Base-by-base conservation (phyloP, 2,888 invertebrate species). In the Lasius fuliginosus region DNA sequence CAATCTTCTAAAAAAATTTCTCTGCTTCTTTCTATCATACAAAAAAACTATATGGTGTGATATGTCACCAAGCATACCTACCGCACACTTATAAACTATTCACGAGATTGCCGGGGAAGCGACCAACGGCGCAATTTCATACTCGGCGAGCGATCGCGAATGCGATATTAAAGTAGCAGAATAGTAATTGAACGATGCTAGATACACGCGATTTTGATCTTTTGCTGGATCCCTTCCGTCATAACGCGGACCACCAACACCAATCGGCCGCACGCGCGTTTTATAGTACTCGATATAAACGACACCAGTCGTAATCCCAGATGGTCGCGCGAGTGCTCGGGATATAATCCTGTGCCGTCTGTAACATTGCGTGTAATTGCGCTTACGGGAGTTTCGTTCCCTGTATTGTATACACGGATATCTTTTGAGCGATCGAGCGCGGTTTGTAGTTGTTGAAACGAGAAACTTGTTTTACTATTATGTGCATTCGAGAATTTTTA, bases 201-300 rank as follows among this genome's bases (percentile, higher is more conserved):
- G 79, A 74, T 60, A 74, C 36, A 18, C 56, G 74, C 53, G 53
- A 53, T 73, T 81, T 60, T 81, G 79, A 81, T 81, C 75, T 81
- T 60, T 74, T 60, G 74, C 18, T 49, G 18, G 60, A 81, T 74
- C 79, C 73, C 46, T 81, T 60, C 46, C 36, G 46, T 73, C 60
- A 81, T 46, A 81, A 62, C 74, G 60, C 74, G 27, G 18, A 62
- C 40, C 18, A 67, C 68, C 68, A 56, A 58, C 60, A 69, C 6
- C n/a, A 42, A 58, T 40, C 71, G 62, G 33, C 65, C 56, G 69
- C 40, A 18, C 40, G 53, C 56, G 67, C 27, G 40, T 83, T 88
- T 87, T 82, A 79, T n/a, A 49, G 76, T 65, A 30, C 40, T 18
- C 71, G 74, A 82, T 74, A 64, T 77, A 86, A 88, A 88, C 86